Evolutionary conservation across 2,113 vertebrate species (phyloP).

Genomic region (Cephalophus harveyi): DNA sequence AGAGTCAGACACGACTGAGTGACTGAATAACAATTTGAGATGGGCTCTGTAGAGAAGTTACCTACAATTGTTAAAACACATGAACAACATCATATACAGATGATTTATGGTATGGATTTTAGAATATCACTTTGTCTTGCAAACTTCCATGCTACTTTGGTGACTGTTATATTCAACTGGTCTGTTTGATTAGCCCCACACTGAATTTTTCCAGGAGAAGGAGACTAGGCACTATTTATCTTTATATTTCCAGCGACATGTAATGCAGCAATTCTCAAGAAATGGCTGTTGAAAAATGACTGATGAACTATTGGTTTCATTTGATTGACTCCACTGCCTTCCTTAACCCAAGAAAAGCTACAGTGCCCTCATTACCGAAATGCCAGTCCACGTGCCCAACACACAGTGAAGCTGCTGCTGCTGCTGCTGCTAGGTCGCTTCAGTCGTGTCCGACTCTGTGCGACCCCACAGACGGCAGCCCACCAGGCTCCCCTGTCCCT

Average conservation of each 20-base stretch:
- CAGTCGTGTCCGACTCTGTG: too few species aligned
- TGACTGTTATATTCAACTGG: neutral
- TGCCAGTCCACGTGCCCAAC: neutral
- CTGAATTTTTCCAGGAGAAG: neutral
- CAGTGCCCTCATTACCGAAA: neutral
- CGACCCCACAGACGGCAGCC: rapidly evolving
- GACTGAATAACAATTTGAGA: neutral
- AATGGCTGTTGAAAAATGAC: neutral
- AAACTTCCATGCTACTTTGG: neutral
- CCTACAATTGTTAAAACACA: neutral
- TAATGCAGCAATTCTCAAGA: neutral
- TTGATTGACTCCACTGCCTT: neutral
- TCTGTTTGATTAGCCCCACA: neutral
- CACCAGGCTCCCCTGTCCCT: rapidly evolving
- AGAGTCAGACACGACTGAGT: neutral
- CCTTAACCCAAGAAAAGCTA: neutral
- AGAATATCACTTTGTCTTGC: neutral
- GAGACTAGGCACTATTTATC: neutral
- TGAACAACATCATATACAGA: neutral
- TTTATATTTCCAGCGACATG: neutral
- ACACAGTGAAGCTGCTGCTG: neutral
- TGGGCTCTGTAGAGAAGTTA: neutral
- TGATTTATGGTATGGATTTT: neutral
- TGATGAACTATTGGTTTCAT: neutral
- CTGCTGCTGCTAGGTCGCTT: too few species aligned